Conservation (phyloP, 2,797 vertebrate species). For the Notoglanidium macrostoma region DNA sequence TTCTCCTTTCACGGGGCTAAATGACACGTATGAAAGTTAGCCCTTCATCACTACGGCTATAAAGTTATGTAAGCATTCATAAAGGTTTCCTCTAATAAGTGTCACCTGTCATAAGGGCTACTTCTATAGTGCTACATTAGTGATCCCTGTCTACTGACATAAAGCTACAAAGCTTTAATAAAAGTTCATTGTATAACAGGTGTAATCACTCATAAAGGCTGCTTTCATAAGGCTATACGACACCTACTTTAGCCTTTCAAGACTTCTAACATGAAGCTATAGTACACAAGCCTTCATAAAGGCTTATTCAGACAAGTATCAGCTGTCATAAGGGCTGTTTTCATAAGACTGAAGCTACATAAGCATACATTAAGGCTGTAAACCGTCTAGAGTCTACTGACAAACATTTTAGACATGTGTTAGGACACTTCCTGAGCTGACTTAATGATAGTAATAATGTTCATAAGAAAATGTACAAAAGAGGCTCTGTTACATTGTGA, state of each 20-base stretch:
- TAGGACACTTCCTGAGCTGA: not conserved
- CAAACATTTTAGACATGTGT: not conserved
- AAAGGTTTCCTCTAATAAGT: too few relatives aligned
- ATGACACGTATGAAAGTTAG: not conserved
- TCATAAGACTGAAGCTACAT: not conserved
- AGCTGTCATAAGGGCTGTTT: not conserved
- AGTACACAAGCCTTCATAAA: not conserved
- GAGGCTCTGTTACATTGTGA: not conserved
- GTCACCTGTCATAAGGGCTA: too few relatives aligned
- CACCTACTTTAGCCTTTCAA: not conserved
- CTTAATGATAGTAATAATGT: not conserved
- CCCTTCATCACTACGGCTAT: not conserved
- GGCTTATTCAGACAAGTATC: not conserved
- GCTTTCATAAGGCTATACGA: not conserved
- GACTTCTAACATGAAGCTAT: not conserved
- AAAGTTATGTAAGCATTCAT: not conserved
- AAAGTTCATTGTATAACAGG: not conserved
- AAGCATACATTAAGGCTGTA: not conserved
- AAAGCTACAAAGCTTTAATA: not conserved
- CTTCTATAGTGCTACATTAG: not conserved
- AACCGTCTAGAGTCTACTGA: not conserved
- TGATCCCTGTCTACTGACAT: not conserved
- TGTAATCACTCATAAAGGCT: not conserved
- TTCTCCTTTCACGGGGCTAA: not conserved
- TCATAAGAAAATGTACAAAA: not conserved